These are phyloP conservation scores for Neotoxoptera formosana DNA, from an alignment of 1,140 invertebrate species.

Conservation along the genomic window DNA sequence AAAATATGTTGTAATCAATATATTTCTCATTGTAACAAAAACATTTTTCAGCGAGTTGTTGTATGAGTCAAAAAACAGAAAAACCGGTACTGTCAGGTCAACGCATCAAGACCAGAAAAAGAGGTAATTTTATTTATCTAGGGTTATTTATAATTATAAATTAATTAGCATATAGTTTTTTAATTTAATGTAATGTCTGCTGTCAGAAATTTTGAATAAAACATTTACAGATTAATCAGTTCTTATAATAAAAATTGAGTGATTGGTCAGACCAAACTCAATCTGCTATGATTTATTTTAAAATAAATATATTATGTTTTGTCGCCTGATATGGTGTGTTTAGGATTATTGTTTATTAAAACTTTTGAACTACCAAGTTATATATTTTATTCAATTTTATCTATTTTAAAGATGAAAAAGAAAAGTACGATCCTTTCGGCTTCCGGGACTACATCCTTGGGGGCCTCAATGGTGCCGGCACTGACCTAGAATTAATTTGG, in stretches of 20 bases:
- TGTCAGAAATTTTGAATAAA: neutral
- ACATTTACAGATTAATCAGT: no score
- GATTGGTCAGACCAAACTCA: no score
- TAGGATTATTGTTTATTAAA: neutral
- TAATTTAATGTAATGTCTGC: neutral
- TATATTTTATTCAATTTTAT: neutral
- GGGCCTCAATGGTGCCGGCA: constrained; percentile 90
- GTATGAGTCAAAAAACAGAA: constrained; percentile 99
- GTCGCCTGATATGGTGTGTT: no score
- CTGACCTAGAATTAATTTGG: constrained; percentile 90
- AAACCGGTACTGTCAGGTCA: constrained; percentile 99
- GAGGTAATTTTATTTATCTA: constrained; percentile 75
- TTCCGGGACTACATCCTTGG: constrained; percentile 95
- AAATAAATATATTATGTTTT: no score
- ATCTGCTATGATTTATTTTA: no score
- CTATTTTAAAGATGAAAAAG: constrained; percentile 91
- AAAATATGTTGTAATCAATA: neutral
- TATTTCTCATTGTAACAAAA: neutral
- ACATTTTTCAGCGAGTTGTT: constrained; percentile 84
- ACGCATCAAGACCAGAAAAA: constrained; percentile 99
- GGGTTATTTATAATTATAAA: neutral
- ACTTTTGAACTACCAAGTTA: neutral
- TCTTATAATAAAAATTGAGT: no score
- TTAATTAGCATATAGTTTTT: neutral
- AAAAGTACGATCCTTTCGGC: constrained; percentile 97